Conservation (phyloP, 2,888 invertebrate genomes). For the Villa cingulata region DNA sequence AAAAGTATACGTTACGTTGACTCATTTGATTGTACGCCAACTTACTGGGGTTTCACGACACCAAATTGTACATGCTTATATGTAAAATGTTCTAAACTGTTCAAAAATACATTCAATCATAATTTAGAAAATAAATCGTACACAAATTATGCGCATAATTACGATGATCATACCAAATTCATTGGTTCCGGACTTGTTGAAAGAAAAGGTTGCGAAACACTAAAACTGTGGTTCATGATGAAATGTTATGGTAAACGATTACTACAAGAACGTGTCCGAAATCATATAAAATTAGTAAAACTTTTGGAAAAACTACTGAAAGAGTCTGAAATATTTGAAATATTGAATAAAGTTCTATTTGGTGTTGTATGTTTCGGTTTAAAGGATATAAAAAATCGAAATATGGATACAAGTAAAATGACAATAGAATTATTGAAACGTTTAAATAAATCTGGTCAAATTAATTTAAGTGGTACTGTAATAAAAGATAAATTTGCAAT, state of each 20-base stretch:
- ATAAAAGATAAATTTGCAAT: background rate
- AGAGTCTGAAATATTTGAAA: conserved; percentile 57
- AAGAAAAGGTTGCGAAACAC: conserved; percentile 58
- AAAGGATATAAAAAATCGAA: conserved; percentile 36
- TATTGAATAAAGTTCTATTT: conserved; percentile 52
- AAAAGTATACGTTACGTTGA: conserved; percentile 5
- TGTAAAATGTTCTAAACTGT: background rate
- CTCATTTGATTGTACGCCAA: conserved; percentile 9
- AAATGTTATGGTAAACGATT: conserved; percentile 65
- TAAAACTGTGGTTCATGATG: conserved; percentile 78
- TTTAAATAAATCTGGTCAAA: background rate
- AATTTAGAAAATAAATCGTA: background rate
- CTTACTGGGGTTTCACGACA: conserved; percentile 7
- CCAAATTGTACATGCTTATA: conserved; percentile 6
- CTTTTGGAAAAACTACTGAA: conserved; percentile 55
- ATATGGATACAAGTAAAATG: background rate
- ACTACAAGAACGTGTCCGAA: conserved; percentile 57
- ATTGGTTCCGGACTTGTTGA: conserved; percentile 39
- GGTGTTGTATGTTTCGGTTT: conserved; percentile 76
- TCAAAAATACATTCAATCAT: background rate
- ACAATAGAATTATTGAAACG: background rate
- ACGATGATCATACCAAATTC: too few relatives aligned
- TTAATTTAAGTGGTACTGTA: background rate
- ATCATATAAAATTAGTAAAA: conserved; percentile 54
- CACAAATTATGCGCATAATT: too few relatives aligned